Base-by-base conservation (phyloP, 2,797 vertebrate species). In the Sebastes taczanowskii region DNA sequence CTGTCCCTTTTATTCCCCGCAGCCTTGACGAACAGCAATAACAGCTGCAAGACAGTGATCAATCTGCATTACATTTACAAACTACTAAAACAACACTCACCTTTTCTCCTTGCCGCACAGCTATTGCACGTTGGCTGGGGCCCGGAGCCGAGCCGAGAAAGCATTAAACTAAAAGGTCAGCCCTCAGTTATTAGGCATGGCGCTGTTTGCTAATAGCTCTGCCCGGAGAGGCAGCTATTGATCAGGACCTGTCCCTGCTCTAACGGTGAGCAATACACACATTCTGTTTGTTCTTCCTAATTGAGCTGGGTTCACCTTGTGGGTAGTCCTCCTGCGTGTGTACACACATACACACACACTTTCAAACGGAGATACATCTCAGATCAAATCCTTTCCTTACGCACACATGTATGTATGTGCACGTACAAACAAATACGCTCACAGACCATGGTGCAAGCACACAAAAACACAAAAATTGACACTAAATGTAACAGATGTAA, bases 21-120 rank as follows among this genome's bases (percentile, higher is more conserved):
- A 91, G 90, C 93, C 91, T 92, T 94, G 94, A 93, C 66, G 71
- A 92, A 94, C 91, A 80, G 78, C 90, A 92, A 89, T 91, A 92
- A 90, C 82, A 83, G 80, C 86, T 78, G 81, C 78, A 81, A 91
- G 93, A 94, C 92, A 93, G 94, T 92, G 87, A 95, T 95, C 94
- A 94, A 95, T 95, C 94, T 94, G 85, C 90, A 94, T 95, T 95
- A 93, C 88, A 92, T 95, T 94, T 94, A 92, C 94, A 94, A 94
- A 95, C 93, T 90, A 89, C 93, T 94, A 93, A 95, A 94, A 93
- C 91, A 93, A 94, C 84, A 75, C 88, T 95, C 94, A 95, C 93
- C 94, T 94, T 95, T 95, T 94, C 94, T 95, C 93, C 94, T 95
- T 94, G 93, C 89, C 78, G 71, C 71, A 64, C 77, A 70, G 81